phyloP scores from a whole-genome alignment of 37 sponge, comb jelly and placozoan species.

The Halichondria panicea region DNA sequence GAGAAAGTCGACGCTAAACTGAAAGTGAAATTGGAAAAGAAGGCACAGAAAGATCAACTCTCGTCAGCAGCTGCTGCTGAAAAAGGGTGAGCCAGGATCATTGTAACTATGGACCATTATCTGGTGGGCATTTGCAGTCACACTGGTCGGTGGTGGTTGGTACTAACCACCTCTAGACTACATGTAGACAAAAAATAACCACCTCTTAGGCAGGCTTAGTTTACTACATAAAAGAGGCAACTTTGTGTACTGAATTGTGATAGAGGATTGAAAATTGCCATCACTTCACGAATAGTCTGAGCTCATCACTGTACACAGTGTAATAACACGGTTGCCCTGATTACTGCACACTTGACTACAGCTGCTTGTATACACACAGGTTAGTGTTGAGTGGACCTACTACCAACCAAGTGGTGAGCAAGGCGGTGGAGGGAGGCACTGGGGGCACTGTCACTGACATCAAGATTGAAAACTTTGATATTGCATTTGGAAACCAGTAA shows the following conservation, averaged over 20 bases:
- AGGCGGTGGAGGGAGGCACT: slow-evolving; percentile 17
- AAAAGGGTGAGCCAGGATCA: slow-evolving; percentile 1
- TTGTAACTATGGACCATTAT: too few species aligned
- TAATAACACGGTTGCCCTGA: too few species aligned
- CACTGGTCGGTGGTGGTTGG: too few species aligned
- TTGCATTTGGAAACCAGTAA: slow-evolving; percentile 67
- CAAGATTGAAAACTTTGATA: slow-evolving; percentile 80
- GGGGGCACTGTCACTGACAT: slow-evolving; percentile 54
- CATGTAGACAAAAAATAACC: background rate
- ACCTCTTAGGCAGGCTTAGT: too few species aligned
- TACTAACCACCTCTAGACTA: background rate
- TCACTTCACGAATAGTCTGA: too few species aligned
- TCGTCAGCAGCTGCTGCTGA: background rate
- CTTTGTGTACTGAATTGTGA: too few species aligned
- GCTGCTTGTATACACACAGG: too few species aligned
- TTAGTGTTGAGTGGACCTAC: slow-evolving; percentile 14
- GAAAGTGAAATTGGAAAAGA: slow-evolving; percentile 80
- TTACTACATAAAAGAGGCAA: too few species aligned
- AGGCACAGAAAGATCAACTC: slow-evolving; percentile 36
- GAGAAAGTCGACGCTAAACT: slow-evolving; percentile 84
- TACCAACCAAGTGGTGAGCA: slow-evolving; percentile 44
- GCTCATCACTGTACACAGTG: too few species aligned
- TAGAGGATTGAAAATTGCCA: too few species aligned
- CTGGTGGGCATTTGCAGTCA: too few species aligned
- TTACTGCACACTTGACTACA: too few species aligned